These are phyloP conservation scores for Polyploca ridens DNA, from an alignment of 2,888 invertebrate species.

Conservation along the genomic window DNA sequence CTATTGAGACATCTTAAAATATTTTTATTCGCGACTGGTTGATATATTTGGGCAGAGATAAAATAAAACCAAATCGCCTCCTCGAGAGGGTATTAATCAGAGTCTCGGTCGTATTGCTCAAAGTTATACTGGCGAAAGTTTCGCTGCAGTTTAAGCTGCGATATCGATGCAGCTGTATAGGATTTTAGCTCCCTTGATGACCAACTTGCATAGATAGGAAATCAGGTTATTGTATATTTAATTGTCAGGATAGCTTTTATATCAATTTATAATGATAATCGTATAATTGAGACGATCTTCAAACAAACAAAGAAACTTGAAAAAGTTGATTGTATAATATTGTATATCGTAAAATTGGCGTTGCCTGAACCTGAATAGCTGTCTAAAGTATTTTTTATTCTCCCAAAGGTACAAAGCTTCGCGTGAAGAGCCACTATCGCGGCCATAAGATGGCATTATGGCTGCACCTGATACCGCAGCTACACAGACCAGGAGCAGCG, in stretches of 20 bases:
- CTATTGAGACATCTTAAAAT: background rate
- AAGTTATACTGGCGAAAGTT: slow-evolving; percentile 45
- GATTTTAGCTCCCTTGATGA: background rate
- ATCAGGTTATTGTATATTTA: background rate
- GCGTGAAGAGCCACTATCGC: slow-evolving; percentile 93
- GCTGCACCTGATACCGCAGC: slow-evolving; percentile 93
- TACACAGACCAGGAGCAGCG: slow-evolving; percentile 89
- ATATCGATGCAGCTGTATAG: background rate
- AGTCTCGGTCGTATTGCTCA: slow-evolving; percentile 28
- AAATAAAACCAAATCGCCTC: background rate
- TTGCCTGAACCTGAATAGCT: background rate
- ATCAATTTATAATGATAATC: no score
- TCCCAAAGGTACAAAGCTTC: slow-evolving; percentile 86
- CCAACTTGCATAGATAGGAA: background rate
- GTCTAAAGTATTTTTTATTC: background rate
- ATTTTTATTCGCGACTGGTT: background rate
- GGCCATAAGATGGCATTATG: slow-evolving; percentile 96
- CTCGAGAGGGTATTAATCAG: slow-evolving; percentile 18
- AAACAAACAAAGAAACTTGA: background rate
- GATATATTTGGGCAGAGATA: background rate
- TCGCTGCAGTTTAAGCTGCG: slow-evolving; percentile 1
- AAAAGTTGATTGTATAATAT: no score
- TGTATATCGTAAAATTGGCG: background rate
- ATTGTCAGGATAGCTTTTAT: no score
- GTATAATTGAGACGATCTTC: background rate